These are phyloP conservation scores for Dorcus parallelipipedus DNA, from an alignment of 2,888 invertebrate genomes.

Conservation along the genomic window DNA sequence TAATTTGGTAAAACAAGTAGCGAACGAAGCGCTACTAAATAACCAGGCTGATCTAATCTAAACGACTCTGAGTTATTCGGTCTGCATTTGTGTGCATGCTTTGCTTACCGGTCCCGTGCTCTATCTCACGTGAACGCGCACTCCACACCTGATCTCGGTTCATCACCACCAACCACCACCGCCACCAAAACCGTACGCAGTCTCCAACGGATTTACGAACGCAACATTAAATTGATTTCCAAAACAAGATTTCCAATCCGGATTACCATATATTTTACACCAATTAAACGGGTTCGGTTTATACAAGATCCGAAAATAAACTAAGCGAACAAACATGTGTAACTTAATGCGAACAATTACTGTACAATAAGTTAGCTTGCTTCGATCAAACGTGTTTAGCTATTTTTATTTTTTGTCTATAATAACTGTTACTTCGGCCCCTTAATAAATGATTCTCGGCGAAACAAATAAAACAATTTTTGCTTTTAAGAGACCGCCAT, in stretches of 20 bases:
- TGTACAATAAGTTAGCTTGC: background rate
- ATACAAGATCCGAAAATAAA: background rate
- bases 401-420: too few species aligned
- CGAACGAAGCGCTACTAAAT: conserved; percentile 42
- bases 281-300: conserved; percentile 8
- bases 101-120: conserved; percentile 21
- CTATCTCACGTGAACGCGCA: conserved; percentile 17
- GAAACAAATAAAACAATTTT: too few species aligned
- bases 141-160: background rate
- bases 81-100: conserved; percentile 34
- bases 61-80: conserved; percentile 45
- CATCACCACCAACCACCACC: background rate
- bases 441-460: too few species aligned
- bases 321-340: background rate
- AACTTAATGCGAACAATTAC: background rate
- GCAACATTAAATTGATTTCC: conserved; percentile 12
- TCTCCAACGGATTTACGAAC: conserved; percentile 10
- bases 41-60: conserved; percentile 43
- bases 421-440: too few species aligned
- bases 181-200: background rate
- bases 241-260: conserved; percentile 14
- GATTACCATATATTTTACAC: conserved; percentile 12
- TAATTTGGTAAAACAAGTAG: conserved; percentile 48
- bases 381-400: too few species aligned
- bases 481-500: too few species aligned